Base-by-base conservation (phyloP, 2,888 invertebrate species). In the Notodonta dromedarius region DNA sequence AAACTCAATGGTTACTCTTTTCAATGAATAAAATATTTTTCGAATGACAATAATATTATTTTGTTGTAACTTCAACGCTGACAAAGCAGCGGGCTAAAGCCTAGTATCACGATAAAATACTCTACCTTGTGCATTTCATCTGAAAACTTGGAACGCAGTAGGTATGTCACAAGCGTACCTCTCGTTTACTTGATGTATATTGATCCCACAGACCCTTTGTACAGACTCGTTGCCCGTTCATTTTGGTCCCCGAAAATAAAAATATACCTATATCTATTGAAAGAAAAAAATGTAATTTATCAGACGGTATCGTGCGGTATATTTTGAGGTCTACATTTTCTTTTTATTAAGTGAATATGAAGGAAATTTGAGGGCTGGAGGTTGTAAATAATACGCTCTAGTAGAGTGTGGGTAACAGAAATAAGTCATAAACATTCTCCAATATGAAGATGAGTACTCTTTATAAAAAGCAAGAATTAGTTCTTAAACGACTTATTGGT, bases 141-240 rank as follows among this genome's bases (percentile, higher is more conserved):
- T 64, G 59, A 69, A 71, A 70, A 60, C 58, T 63, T 54, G 56
- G 42, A 52, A 42, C 60, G 7, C 66, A 69, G 66, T 65, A 61
- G 51, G 44, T 63, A 59, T 72, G 73, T 72, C 74, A 74, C 67
- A 65, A 62, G 66, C 67, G 68, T 66, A 65, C 70, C 70, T 82
- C 79, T 83, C 86, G 85, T 85, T 86, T 80, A 79, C 72, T 77
- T 84, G 84, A 84, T 80, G 80, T 81, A 83, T 85, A 85, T 85
- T 83, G 84, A 84, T 82, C 80, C 80, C 80, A 66, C 67, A 66
- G 70, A 73, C 66, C 81, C 74, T 83, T 84, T 83, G 80, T 85
- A 78, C 80, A 80, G 74, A 77, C 73, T 72, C 72, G 68, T 62
- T 70, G 69, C 64, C 66, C 72, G 67, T 78, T 79, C 77, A 78